Base-by-base conservation (phyloP, 2,797 vertebrate genomes). In the Etheostoma perlongum region DNA sequence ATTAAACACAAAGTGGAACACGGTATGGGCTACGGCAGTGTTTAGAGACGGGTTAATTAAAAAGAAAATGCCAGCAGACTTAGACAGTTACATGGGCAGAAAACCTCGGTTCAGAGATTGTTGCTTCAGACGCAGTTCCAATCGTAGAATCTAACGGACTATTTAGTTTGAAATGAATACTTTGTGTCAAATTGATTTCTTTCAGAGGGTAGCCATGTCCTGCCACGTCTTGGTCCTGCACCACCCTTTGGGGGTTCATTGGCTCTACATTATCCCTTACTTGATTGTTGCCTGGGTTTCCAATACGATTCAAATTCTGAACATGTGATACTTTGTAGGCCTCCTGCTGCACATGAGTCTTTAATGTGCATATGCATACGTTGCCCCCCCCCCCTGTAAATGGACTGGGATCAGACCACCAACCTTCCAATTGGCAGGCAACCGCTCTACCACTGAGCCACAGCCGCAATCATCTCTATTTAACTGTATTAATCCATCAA, bases 401-500 rank as follows among this genome's bases (percentile, higher is more conserved):
- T 30, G 30, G 30, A 30, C 5, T 30, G 30, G 30, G 30, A 30
- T 30, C 5, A 5, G 30, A 30, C 30, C 30, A 30, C 5, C 30
- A 30, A 30, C 30, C 30, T 30, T 5, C 30, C 30, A 6, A 30
- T 30, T 5, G 30, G 30, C 30, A 5, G 30, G 30, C 30, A 5
- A 30, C 30, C 5, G 30, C 30, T 30, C 30, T 6, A 30, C 30
- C 30, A 30, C 30, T 30, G 30, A 30, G 30, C 30, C 5, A 30
- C 30, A 30, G 30, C 30, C 30, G 30, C 30, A 23, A 23, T 30
- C 5, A 30, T 30, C 5, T 30, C 30, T 30, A 5, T 81, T 59
- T 67, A 54, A 65, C 52, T 47, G 58, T 25, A 68, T 76, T 78
- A 76, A 82, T 77, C 70, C 72, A 83, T 83, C 82, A 54, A 15